Evolutionary conservation across 2,888 invertebrate species (phyloP), one percentile per base, ranked within the genome.

Genomic region (Petrolisthes manimaculis): DNA sequence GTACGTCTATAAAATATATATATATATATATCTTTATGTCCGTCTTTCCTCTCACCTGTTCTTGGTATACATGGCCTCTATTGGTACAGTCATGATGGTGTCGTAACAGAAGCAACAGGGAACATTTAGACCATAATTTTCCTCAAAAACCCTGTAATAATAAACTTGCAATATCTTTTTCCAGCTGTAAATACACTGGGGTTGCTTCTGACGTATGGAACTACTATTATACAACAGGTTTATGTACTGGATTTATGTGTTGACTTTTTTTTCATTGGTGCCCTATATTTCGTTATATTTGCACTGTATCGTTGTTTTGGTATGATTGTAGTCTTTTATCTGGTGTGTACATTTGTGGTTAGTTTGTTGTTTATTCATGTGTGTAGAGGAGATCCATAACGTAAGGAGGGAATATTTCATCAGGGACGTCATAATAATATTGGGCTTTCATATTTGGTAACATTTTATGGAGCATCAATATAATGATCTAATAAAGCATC

Each of bases 41-140:
- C 18, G 21, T 54, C 6, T 21, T 74, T 14, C 6, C n/a, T 9
- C 71, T 82, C 55, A 89, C 89, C 89, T 89, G 86, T 37, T 86
- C 56, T 54, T 82, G 55, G 61, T 85, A 53, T 85, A 89, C 56
- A 89, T 78, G 82, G 89, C 89, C 55, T 89, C 89, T 53, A 89
- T 86, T 14, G 89, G 89, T 71, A 86, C 56, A 67, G 85, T 85
- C 89, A 89, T 89, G 77, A 61, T 82, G 75, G 21, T 75, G 75
- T 14, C 4, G 21, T 14, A 24, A 8, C 18, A 9, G 21, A 18
- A 75, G 37, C 79, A 54, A 12, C 24, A 69, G 24, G 69, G 69
- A 56, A 55, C 85, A 79, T 85, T 24, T 24, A 85, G 24, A 21
- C 21, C 8, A 24, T 8, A 8, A 18, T 37, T 53, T 80, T n/a